phyloP scores from a whole-genome alignment of 2,888 invertebrate genomes.

The Bibio marci region DNA sequence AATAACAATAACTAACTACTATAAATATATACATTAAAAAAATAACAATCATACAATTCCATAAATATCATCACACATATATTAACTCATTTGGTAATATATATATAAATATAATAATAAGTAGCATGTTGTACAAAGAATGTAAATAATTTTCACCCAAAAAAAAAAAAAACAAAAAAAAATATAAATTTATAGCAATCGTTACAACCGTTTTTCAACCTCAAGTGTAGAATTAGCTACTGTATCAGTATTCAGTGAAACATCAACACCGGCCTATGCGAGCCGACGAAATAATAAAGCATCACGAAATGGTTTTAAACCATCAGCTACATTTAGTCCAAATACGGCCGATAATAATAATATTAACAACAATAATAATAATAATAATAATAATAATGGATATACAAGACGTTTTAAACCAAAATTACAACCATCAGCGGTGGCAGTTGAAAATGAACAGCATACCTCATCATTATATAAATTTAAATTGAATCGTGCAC shows the following conservation, averaged over 20 bases:
- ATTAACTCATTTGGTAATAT: too few relatives aligned
- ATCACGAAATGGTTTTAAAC: constrained; percentile 22
- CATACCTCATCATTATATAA: constrained; percentile 52
- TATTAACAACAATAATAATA: constrained; percentile 11
- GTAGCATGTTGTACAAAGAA: too few relatives aligned
- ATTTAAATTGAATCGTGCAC: constrained; percentile 64
- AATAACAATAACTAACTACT: too few relatives aligned
- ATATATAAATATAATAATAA: too few relatives aligned
- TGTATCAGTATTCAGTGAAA: constrained; percentile 48
- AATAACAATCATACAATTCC: too few relatives aligned
- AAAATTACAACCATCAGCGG: constrained; percentile 36
- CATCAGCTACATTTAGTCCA: constrained; percentile 16
- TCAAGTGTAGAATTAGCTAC: constrained; percentile 39
- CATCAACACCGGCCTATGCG: constrained; percentile 24
- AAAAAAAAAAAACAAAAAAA: neutral
- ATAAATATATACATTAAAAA: too few relatives aligned
- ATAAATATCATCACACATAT: too few relatives aligned
- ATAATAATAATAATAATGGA: constrained; percentile 22
- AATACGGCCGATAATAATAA: constrained; percentile 13
- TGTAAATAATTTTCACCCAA: neutral
- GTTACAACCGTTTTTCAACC: constrained; percentile 27
- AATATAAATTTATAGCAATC: constrained; percentile 31
- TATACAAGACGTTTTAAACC: constrained; percentile 49
- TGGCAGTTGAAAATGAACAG: constrained; percentile 34
- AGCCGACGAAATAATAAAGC: constrained; percentile 36